Base-by-base conservation (phyloP, 2,888 invertebrate genomes). In the Catocala sponsa region DNA sequence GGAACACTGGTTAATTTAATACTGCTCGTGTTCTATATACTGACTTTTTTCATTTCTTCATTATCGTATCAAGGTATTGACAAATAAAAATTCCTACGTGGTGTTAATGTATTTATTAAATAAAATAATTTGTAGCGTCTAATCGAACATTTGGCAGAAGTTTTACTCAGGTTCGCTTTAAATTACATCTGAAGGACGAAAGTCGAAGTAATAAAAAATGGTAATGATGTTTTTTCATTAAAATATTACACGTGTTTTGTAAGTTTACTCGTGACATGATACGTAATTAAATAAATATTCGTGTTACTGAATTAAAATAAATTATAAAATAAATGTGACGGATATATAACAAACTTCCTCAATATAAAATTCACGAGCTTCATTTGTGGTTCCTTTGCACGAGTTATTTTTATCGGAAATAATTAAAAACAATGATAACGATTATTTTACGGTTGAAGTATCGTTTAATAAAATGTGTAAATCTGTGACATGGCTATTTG, bases 401-500 rank as follows among this genome's bases (percentile, higher is more conserved):
- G 6, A 38, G 9, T 9, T 9, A 38, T 33, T 50, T 50, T 32
- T 12, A 50, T 35, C 11, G 9, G 32, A 35, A 38, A 35, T 35
- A 2, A 13, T 35, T 35, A 50, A 50, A 42, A 38, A 58, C 51
- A 51, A 51, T 41, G n/a, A 38, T 51, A 52, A 63, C 2, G 44
- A 46, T 43, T 33, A 46, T 53, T n/a, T n/a, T 33, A 10, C 35
- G 48, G 13, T 52, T 10, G 48, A 50, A 57, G 50, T 49, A 63
- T 49, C 11, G 15, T 35, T 50, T 13, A 11, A 53, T 38, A 49
- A 58, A 41, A 15, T 53, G 7, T 42, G 15, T 55, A 52, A 64
- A 55, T 52, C 25, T 49, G 42, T 57, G 42, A 47, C 49, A 60
- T 51, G 60, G 50, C 46, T 58, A 59, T 61, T 73, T 68, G 63